Percentiles rank a stretch among this genome's conserved stretches.
phyloP scores from a whole-genome alignment of 2,797 vertebrate species.

The Alectoris magna region DNA sequence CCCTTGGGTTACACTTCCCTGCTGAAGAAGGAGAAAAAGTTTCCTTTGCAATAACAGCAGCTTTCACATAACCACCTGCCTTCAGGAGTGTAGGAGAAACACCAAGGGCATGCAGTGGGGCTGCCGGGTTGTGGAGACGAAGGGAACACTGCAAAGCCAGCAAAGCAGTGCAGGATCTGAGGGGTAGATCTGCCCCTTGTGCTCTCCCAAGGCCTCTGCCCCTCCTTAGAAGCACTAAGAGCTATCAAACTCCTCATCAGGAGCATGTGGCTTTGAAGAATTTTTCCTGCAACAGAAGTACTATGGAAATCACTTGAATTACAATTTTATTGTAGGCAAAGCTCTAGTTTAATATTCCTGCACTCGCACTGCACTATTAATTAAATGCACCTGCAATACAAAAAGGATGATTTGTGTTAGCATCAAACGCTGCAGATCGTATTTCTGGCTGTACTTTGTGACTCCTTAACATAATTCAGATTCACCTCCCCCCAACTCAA shows the following conservation, averaged over 20 bases:
- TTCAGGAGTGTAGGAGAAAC: background rate
- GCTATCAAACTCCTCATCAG: background rate
- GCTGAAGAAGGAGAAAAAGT: background rate
- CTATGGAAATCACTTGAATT: conserved; percentile 1
- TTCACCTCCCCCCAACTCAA: background rate
- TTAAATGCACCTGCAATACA: background rate
- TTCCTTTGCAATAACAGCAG: background rate
- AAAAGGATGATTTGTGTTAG: background rate
- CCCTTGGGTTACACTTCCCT: background rate
- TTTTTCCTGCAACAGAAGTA: background rate
- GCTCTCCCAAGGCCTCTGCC: background rate
- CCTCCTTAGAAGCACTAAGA: background rate
- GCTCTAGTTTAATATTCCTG: conserved; percentile 2
- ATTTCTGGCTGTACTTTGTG: background rate
- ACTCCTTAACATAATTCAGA: conserved; percentile 25
- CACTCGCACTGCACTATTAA: background rate
- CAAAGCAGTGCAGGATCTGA: background rate
- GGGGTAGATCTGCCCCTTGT: background rate
- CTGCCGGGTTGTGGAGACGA: background rate
- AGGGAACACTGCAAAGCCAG: background rate
- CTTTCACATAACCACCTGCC: background rate
- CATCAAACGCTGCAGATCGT: background rate
- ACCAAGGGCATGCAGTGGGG: background rate
- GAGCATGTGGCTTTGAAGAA: background rate
- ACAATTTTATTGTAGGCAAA: background rate